These are phyloP conservation scores for Nilaparvata lugens DNA, from an alignment of 1,140 invertebrate species.

Conservation along the genomic window DNA sequence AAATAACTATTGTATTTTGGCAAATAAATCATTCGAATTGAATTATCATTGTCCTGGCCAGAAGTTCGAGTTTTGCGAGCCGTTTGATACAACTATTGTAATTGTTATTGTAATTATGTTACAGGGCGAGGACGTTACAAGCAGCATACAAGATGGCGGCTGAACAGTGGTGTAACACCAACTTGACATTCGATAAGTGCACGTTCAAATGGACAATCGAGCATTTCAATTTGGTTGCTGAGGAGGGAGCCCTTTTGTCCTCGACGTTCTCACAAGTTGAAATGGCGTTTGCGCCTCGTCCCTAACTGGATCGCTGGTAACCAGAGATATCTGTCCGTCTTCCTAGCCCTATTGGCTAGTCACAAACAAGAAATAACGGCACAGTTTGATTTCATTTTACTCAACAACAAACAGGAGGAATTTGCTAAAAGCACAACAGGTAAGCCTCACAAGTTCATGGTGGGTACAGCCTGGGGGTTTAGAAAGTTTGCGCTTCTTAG, in stretches of 20 bases:
- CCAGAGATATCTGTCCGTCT: slow-evolving; percentile 98
- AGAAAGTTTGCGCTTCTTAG: slow-evolving; percentile 98
- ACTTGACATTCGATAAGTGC: slow-evolving; percentile 99
- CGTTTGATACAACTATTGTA: no score
- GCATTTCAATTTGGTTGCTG: slow-evolving; percentile 99
- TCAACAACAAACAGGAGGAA: slow-evolving; percentile 99
- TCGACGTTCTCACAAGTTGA: slow-evolving; percentile 99
- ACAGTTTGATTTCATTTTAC: slow-evolving; percentile 99
- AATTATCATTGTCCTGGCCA: no score
- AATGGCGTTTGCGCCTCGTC: slow-evolving; percentile 99
- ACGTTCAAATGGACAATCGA: slow-evolving; percentile 99
- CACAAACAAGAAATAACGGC: slow-evolving; percentile 99
- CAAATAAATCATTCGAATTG: no score
- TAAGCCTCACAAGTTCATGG: slow-evolving; percentile 96
- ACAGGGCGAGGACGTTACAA: no score
- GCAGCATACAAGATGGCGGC: no score
- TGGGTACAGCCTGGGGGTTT: slow-evolving; percentile 99
- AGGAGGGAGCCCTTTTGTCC: slow-evolving; percentile 98
- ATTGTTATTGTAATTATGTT: background rate
- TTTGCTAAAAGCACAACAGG: slow-evolving; percentile 76
- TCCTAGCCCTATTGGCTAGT: slow-evolving; percentile 95
- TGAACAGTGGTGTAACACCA: slow-evolving; percentile 26
- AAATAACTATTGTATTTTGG: no score
- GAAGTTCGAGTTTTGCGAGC: no score
- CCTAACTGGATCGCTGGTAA: slow-evolving; percentile 99